Percentiles rank a stretch among this genome's conserved stretches.
Evolutionary conservation across 2,797 vertebrate species (phyloP).

Genomic region (Gadopsis marmoratus): DNA sequence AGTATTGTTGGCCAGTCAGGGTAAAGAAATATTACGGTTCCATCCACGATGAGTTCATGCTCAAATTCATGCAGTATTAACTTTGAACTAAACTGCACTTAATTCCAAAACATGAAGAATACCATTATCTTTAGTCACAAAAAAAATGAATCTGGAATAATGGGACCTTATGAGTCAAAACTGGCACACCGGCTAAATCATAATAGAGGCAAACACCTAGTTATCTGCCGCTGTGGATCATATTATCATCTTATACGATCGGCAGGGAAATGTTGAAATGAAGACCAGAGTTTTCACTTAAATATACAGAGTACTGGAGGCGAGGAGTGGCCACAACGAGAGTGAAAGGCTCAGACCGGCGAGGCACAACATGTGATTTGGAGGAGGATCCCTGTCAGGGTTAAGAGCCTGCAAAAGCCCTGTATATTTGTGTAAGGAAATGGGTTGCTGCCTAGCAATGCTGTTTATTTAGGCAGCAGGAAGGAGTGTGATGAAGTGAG

Average conservation of each 20-base stretch:
- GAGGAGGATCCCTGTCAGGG: constrained; percentile 75
- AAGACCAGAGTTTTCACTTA: constrained; percentile 45
- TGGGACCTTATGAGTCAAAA: not conserved
- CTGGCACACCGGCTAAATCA: not conserved
- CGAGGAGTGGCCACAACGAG: constrained; percentile 44
- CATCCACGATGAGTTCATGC: not conserved
- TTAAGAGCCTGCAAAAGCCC: constrained; percentile 69
- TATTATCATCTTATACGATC: constrained; percentile 27
- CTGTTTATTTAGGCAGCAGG: constrained; percentile 83
- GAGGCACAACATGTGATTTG: constrained; percentile 71
- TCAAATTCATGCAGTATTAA: not conserved
- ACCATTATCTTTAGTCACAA: not conserved
- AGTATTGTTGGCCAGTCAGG: not conserved
- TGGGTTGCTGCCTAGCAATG: constrained; percentile 82
- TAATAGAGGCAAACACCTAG: constrained; percentile 5
- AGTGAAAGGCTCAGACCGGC: constrained; percentile 39
- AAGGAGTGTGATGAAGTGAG: constrained; percentile 66
- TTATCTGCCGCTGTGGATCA: constrained; percentile 15
- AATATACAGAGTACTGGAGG: constrained; percentile 45
- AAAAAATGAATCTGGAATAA: not conserved
- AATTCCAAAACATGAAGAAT: not conserved
- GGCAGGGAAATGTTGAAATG: constrained; percentile 39
- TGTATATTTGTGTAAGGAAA: constrained; percentile 84
- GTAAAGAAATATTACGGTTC: not conserved
- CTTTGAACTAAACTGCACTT: not conserved